Evolutionary conservation across 2,888 invertebrate species (phyloP), one percentile per base, ranked within the genome.

Genomic region (Perizoma affinitatum): DNA sequence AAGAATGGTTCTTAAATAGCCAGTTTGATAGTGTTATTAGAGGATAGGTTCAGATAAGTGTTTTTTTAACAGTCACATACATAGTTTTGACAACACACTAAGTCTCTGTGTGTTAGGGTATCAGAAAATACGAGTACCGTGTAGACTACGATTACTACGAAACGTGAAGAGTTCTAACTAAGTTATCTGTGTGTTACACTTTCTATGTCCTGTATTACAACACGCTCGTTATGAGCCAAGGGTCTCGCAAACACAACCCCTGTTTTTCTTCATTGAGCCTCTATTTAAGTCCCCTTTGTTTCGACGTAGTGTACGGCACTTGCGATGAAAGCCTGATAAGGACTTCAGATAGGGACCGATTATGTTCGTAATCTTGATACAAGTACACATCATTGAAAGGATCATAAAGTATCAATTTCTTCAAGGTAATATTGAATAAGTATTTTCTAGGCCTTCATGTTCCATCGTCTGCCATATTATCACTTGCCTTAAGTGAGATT

Each of bases 221-320:
- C 52, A 55, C 63, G 70, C 80, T 85, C 84, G 86, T 87, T 85
- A 87, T 76, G 70, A 65, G 50, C 69, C 63, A 71, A 82, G 84
- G 76, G 79, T 70, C 76, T 70, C 65, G 74, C 82, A 83, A 83
- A 84, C 81, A 83, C 66, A 69, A 61, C 63, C 69, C 69, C 76
- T 76, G 83, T 85, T 83, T 87, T 87, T 80, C 80, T 80, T 73
- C 74, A 72, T 74, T 74, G 76, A 75, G 79, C 71, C 78, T 79
- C 83, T 82, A 86, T 86, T 86, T 77, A 75, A 70, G 74, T 60
- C 79, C 79, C 77, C 79, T 84, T 86, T 84, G 83, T 81, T 75
- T 71, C 72, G 72, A 72, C 76, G 59, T 43, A 22, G 53, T 54
- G 49, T 54, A 50, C 54, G 50, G 54, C 66, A 60, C 70, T 66